A percentile compares a stretch with the other conserved stretches of the same genome.
Conservation (phyloP, 1,140 invertebrate species). For the Polypedilum vanderplanki region DNA sequence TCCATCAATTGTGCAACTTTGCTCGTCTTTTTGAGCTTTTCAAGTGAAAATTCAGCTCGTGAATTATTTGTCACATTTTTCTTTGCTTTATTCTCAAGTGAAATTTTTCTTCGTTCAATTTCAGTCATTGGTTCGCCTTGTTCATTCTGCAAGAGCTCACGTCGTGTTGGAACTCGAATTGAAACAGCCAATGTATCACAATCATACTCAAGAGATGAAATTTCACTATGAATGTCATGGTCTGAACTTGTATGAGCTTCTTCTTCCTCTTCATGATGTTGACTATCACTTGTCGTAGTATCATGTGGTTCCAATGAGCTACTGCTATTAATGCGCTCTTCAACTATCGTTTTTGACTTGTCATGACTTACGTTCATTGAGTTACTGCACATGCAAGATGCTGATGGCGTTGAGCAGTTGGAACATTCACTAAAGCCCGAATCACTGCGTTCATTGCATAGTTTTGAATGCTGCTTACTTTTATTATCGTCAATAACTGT, state of each 20-base stretch:
- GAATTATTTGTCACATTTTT: not conserved
- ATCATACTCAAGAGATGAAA: conserved; percentile 11
- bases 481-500: conserved; percentile 28
- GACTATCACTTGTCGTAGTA: not conserved
- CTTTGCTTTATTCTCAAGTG: not conserved
- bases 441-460: conserved; percentile 51
- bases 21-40: not conserved
- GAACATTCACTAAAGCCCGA: conserved; percentile 56
- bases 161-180: conserved; percentile 1
- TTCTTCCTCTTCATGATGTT: not conserved
- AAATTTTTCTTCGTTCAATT: not conserved
- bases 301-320: conserved; percentile 35
- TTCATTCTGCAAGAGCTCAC: not conserved
- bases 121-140: not conserved
- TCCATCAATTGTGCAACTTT: conserved; percentile 15
- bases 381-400: conserved; percentile 34
- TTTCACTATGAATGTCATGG: conserved; percentile 2
- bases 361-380: conserved; percentile 34
- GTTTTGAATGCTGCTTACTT: conserved; percentile 39
- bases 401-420: conserved; percentile 37
- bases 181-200: not conserved
- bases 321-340: conserved; percentile 33
- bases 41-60: not conserved
- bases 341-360: conserved; percentile 43
- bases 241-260: not conserved